Evolutionary conservation across 1,140 invertebrate genomes (phyloP).

Genomic region (Nebria ingens): DNA sequence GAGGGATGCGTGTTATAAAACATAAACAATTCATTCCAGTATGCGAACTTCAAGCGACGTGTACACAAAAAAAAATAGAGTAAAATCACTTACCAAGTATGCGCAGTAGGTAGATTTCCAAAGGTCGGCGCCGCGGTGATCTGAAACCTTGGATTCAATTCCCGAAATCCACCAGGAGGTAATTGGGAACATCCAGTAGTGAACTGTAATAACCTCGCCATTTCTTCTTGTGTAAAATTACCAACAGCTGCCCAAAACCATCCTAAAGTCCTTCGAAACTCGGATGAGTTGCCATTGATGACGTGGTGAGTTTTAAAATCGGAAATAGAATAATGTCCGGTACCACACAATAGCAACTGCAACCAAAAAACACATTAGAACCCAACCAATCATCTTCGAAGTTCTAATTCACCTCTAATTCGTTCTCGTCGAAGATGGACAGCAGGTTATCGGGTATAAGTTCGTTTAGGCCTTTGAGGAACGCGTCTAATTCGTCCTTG

Average conservation of each 20-base stretch:
- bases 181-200: slow-evolving; percentile 88
- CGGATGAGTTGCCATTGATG: slow-evolving; percentile 69
- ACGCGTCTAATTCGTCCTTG: slow-evolving; percentile 76
- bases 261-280: slow-evolving; percentile 73
- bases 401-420: slow-evolving; percentile 84
- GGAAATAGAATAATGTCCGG: slow-evolving; percentile 82
- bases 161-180: slow-evolving; percentile 79
- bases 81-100: slow-evolving; percentile 65
- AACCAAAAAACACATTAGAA: slow-evolving; percentile 22
- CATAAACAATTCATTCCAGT: no score
- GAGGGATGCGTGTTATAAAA: no score
- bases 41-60: no score
- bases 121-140: slow-evolving; percentile 81
- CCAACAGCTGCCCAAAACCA: slow-evolving; percentile 94
- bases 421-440: slow-evolving; percentile 93
- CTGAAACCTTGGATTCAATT: slow-evolving; percentile 83
- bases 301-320: slow-evolving; percentile 84
- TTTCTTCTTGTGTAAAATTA: slow-evolving; percentile 87
- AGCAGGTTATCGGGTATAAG: slow-evolving; percentile 86
- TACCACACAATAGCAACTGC: slow-evolving; percentile 82
- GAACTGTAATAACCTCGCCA: slow-evolving; percentile 86
- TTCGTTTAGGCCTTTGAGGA: slow-evolving; percentile 80
- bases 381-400: slow-evolving; percentile 5
- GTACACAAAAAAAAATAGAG: no score
- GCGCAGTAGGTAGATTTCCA: slow-evolving; percentile 83